Evolutionary conservation across 2,888 invertebrate species (phyloP).

Genomic region (Germaria angustata): DNA sequence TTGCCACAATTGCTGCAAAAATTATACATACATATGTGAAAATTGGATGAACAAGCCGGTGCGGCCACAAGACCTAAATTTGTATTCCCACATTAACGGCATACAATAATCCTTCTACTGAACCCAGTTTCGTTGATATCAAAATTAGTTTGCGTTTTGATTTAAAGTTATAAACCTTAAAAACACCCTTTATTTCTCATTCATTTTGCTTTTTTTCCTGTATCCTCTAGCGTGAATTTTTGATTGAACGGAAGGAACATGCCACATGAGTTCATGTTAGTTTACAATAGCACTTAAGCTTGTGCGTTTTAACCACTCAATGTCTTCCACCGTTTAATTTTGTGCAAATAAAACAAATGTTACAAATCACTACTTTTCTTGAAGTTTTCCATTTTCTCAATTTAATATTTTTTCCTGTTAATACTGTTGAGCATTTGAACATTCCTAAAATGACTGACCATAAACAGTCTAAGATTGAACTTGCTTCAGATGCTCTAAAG

Average conservation of each 20-base stretch:
- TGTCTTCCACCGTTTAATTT: slow-evolving; percentile 42
- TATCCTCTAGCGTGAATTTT: background rate
- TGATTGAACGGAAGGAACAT: background rate
- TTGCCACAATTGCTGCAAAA: too few relatives aligned
- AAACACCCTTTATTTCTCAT: too few relatives aligned
- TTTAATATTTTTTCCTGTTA: slow-evolving; percentile 7
- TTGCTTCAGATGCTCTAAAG: slow-evolving; percentile 6
- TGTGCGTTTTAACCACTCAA: background rate
- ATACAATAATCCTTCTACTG: too few relatives aligned
- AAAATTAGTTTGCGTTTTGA: too few relatives aligned
- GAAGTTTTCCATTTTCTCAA: background rate
- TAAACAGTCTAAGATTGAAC: slow-evolving; percentile 30
- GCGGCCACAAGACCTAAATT: too few relatives aligned
- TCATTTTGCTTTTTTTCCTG: background rate
- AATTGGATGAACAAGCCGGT: too few relatives aligned
- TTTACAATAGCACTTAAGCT: background rate
- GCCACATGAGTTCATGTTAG: background rate
- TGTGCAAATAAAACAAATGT: slow-evolving; percentile 22
- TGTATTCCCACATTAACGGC: too few relatives aligned
- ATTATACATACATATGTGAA: too few relatives aligned
- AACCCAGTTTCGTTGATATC: too few relatives aligned
- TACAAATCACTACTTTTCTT: background rate
- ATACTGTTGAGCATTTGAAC: slow-evolving; percentile 9
- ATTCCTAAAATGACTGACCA: background rate
- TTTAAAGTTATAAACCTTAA: too few relatives aligned